phyloP scores from a whole-genome alignment of 2,888 invertebrate genomes.

The Acanthosepion lycidas region DNA sequence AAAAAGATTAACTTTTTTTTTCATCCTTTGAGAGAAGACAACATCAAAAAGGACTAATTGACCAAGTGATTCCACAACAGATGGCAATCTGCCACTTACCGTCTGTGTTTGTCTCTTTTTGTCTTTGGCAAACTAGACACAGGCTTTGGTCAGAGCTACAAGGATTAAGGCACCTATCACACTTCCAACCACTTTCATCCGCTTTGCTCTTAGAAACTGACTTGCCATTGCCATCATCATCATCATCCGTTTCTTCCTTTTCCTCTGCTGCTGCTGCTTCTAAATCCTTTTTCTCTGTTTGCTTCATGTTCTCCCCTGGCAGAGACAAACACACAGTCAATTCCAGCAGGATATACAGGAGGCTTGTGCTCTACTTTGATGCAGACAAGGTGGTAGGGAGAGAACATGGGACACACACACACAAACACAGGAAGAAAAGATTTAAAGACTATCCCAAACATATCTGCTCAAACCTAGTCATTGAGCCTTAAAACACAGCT shows the following conservation, averaged over 20 bases:
- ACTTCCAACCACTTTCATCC: constrained; percentile 63
- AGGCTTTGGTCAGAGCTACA: constrained; percentile 61
- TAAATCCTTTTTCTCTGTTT: constrained; percentile 5
- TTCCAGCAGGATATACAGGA: neutral
- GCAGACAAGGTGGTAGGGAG: neutral
- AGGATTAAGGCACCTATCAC: constrained; percentile 64
- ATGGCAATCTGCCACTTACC: neutral
- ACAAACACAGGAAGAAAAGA: neutral
- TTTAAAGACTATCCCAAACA: neutral
- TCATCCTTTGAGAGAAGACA: neutral
- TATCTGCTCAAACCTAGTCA: too few relatives aligned
- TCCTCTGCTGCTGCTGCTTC: neutral
- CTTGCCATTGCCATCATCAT: neutral
- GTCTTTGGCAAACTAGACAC: constrained; percentile 70
- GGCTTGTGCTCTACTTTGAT: neutral
- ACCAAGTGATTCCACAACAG: neutral
- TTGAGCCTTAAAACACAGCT: too few relatives aligned
- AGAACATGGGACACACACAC: neutral
- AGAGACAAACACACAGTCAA: constrained; percentile 6
- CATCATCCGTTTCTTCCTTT: neutral
- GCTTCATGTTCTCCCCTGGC: neutral
- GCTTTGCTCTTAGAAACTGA: neutral
- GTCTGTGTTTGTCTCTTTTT: constrained; percentile 56
- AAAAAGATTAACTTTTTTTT: too few relatives aligned
- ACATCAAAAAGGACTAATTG: neutral